Base-by-base conservation (phyloP, 2,113 vertebrate genomes). In the Polyodon spathula region DNA sequence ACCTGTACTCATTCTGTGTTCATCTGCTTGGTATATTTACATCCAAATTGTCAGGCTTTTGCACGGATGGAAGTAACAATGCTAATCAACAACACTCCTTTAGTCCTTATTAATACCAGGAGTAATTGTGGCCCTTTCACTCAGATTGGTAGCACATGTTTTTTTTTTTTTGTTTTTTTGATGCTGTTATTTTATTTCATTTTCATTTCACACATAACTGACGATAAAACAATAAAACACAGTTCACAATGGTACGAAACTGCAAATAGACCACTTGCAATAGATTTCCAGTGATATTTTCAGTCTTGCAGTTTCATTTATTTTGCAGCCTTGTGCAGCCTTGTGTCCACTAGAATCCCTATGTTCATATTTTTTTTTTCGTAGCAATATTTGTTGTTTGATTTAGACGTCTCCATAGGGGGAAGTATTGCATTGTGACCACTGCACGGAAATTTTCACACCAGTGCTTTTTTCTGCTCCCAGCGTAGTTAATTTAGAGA, bases 11-110 rank as follows among this genome's bases (percentile, higher is more conserved):
- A 68, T 65, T 56, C 60, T 54, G 50, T 46, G 68, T 64, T 70
- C 68, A 86, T 67, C 44, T 37, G 83, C 76, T 80, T 86, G 17
- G 42, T 50, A 59, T 40, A 86, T 87, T 89, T 87, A 83, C 83
- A 78, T 80, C 68, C 68, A 77, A 60, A 56, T 51, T 63, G 61
- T 68, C 63, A 62, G 15, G n/a, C 55, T 40, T 51, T 9, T n/a
- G 37, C 27, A 54, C 56, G 17, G 59, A 61, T 46, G 60, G 38
- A 63, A 63, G 52, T 17, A 66, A 51, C 53, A 68, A 68, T 62
- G 58, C 40, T 16, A 58, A 58, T 58, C 59, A 55, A 12, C 27
- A 52, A 27, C 53, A 42, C 52, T 65, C 60, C 61, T 62, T 52
- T 54, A 62, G 52, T n/a, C n/a, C 50, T 60, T 27, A 48, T 55